phyloP scores from a whole-genome alignment of 2,113 vertebrate genomes.

The Pygoscelis adeliae region DNA sequence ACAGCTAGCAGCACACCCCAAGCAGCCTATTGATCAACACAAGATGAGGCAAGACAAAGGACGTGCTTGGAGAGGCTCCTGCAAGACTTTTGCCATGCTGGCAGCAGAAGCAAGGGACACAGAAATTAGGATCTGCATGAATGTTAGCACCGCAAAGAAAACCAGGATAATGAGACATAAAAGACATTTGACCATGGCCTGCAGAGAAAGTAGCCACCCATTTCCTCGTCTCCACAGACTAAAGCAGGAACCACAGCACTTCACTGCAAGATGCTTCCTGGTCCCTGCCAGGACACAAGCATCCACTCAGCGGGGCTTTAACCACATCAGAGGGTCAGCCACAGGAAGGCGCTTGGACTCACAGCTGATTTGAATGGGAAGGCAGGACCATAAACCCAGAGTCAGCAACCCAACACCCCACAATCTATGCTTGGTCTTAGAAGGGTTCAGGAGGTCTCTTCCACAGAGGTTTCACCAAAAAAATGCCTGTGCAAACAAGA shows the following conservation, averaged over 20 bases:
- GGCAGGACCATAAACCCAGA: not conserved
- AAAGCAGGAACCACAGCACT: not conserved
- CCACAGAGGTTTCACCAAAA: not conserved
- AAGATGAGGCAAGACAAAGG: conserved; percentile 46
- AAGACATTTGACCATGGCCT: not conserved
- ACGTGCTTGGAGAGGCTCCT: conserved; percentile 53
- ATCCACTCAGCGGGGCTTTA: not conserved
- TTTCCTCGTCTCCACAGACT: not conserved
- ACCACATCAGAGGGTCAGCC: not conserved
- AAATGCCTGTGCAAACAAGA: not conserved
- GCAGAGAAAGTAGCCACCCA: not conserved
- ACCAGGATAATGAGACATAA: not conserved
- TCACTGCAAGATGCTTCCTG: rapidly evolving
- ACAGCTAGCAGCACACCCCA: conserved; percentile 1
- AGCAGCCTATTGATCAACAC: conserved; percentile 42
- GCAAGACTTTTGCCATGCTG: conserved; percentile 30
- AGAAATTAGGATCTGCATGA: not conserved
- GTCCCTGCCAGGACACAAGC: not conserved
- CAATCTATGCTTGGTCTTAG: not conserved
- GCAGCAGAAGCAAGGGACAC: not conserved
- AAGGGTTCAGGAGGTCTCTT: not conserved
- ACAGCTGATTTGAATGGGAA: not conserved
- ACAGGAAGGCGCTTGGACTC: not conserved
- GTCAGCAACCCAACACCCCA: not conserved
- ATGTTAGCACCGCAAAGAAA: conserved; percentile 13